A percentile compares a stretch with the other conserved stretches of the same genome.
phyloP scores from a whole-genome alignment of 2,888 invertebrate genomes.

The Pogonocherus hispidulus region DNA sequence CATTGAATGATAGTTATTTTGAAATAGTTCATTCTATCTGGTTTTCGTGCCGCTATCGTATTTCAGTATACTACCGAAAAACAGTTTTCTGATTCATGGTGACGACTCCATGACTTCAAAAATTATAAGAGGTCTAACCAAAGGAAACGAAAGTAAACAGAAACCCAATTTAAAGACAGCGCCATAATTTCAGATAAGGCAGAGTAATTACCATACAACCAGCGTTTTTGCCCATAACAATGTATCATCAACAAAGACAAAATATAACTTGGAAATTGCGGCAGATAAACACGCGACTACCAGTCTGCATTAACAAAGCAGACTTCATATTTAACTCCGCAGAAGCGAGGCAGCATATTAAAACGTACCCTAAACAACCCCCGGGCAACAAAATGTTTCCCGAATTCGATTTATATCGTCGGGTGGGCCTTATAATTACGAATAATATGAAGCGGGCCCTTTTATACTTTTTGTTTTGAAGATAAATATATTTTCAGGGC shows the following conservation, averaged over 20 bases:
- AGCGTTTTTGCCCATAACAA: constrained; percentile 23
- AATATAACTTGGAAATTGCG: constrained; percentile 17
- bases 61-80: too few species aligned
- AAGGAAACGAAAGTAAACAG: too few species aligned
- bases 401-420: constrained; percentile 24
- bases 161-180: too few species aligned
- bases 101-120: too few species aligned
- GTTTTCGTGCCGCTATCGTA: too few species aligned
- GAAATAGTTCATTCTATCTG: too few species aligned
- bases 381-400: constrained; percentile 8
- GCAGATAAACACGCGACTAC: constrained; percentile 20
- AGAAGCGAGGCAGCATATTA: constrained; percentile 16
- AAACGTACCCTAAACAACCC: constrained; percentile 26
- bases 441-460: constrained; percentile 13
- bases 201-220: constrained; percentile 35
- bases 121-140: too few species aligned
- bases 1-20: too few species aligned
- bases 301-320: constrained; percentile 21
- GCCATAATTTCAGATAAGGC: constrained; percentile 32
- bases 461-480: constrained; percentile 18
- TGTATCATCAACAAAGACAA: constrained; percentile 19
- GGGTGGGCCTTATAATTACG: constrained; percentile 12
- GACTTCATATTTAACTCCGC: constrained; percentile 13
- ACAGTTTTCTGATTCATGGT: too few species aligned
- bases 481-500: constrained; percentile 22